Base-by-base conservation (phyloP, 2,113 vertebrate genomes). In the Hassar affinis region DNA sequence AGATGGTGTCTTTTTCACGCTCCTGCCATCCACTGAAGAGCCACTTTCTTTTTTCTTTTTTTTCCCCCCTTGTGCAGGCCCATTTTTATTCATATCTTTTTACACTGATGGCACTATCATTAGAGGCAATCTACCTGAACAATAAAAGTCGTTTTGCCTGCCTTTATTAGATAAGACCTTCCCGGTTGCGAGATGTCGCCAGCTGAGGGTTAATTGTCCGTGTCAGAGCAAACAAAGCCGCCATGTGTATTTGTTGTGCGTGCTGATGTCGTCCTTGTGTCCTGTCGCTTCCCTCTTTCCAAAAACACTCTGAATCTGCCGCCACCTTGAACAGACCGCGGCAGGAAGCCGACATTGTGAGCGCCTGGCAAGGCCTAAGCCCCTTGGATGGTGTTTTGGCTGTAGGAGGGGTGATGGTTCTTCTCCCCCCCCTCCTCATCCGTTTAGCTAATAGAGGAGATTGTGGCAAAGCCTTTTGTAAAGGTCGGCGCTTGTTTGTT, bases 401-500 rank as follows among this genome's bases (percentile, higher is more conserved):
- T 51, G 18, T 25, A 42, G 51, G 0, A 14, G 25, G 0, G 14
- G 15, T 8, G 49, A 6, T 6, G 33, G 64, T 45, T 45, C 22
- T 69, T 71, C 25, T 68, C 79, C 9, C 66, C 61, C 81, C 61
- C 56, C 62, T 61, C 17, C 81, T 84, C 85, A 92, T 91, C 89
- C 85, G 78, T 91, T 93, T 93, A 93, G 91, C 85, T 88, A 95
- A 94, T 92, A 90, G 92, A 90, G 81, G 91, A 91, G 86, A 90
- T 87, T 88, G 86, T 88, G 84, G 88, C 81, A 77, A 80, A 90
- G 92, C 93, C 91, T 94, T 77, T 91, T 90, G 92, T 94, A 92
- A 86, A 95, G 94, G 94, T 94, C 88, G 89, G 90, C 91, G 93
- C 94, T 95, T 97, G 95, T 96, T 97, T 96, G 94, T 95, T 96